Conservation (phyloP, 2,797 vertebrate species). For the Clarias laeviceps region DNA sequence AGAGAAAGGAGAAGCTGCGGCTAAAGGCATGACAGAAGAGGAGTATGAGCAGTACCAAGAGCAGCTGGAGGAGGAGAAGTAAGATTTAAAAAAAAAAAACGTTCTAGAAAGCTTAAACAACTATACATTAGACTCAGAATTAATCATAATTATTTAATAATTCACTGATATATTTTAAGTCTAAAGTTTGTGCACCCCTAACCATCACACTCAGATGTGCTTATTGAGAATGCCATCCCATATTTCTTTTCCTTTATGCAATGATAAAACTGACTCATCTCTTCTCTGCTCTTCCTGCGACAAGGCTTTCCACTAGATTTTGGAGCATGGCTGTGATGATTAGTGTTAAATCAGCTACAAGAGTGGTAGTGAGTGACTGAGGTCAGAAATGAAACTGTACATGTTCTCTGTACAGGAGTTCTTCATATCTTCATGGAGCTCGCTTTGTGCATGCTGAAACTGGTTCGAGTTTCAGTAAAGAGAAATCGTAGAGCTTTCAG, state of each 20-base stretch:
- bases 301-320: background rate
- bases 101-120: background rate
- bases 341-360: background rate
- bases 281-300: background rate
- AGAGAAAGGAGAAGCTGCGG: conserved; percentile 86
- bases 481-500: background rate
- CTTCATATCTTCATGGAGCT: background rate
- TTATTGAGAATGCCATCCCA: background rate
- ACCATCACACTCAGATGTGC: background rate
- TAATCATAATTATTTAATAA: background rate
- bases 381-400: too few relatives aligned
- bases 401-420: background rate
- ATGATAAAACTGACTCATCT: too few relatives aligned
- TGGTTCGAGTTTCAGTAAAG: background rate
- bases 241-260: background rate
- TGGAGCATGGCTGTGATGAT: background rate
- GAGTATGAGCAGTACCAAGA: conserved; percentile 96
- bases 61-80: conserved; percentile 98
- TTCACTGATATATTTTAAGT: background rate
- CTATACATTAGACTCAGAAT: background rate
- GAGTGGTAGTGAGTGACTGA: background rate
- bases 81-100: conserved; percentile 63
- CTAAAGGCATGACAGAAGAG: conserved; percentile 94
- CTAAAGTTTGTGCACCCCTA: background rate
- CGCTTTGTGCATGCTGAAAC: background rate